Evolutionary conservation across 1,140 invertebrate genomes (phyloP), one percentile per base, ranked within the genome.

Genomic region (Tenebrio molitor): DNA sequence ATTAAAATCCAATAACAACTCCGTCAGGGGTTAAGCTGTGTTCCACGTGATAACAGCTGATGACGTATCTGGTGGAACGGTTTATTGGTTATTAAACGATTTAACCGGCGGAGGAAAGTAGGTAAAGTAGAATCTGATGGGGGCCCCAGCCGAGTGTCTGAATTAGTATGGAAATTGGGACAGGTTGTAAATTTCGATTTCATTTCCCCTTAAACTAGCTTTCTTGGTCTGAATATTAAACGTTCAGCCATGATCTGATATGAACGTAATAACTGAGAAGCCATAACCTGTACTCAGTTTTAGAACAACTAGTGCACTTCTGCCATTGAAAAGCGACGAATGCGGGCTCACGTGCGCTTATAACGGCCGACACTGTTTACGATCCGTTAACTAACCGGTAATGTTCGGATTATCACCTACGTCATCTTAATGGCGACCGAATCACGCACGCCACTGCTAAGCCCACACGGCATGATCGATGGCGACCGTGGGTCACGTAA

Each of bases 321-420:
- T 65, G 36, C 36, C 36, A 12, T 39, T 39, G 6, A 2, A 3
- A 7, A 39, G 2, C 36, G 2, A 2, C 0, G n/a, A 39, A 50
- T 53, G 66, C 23, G 19, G 29, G 16, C 25, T 69, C 67, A 69
- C 67, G 67, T 69, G 44, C 67, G 25, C 17, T 58, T 58, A 33
- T 53, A 69, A 69, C 67, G 33, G 44, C 44, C 21, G 41, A 16
- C 6, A 17, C 16, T 69, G 66, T 69, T 69, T 69, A 69, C 19
- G 44, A 69, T 39, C 67, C 25, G 67, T 69, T 69, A 69, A 69
- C 67, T 69, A 69, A 69, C 67, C 67, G 67, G 65, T 69, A 69
- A 69, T 53, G 67, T 34, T 19, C 5, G 17, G 17, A 53, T 69
- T 69, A 69, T 69, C 67, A 69, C 42, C 15, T 66, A 16, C 34